Base-by-base conservation (phyloP, 1,140 invertebrate species). In the Trypoxylus dichotomus region DNA sequence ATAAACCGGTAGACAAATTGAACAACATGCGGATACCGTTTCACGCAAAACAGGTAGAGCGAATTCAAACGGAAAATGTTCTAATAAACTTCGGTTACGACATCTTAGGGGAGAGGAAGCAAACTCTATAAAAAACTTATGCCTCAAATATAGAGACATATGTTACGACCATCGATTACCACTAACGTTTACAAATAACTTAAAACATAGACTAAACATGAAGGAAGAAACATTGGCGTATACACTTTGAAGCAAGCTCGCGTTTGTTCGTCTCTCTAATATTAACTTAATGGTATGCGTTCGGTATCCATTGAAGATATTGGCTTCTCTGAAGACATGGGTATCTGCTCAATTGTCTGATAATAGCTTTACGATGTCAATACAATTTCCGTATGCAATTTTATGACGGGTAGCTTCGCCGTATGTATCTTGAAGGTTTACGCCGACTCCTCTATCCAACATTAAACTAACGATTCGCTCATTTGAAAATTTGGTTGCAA, bases 121-220 rank as follows among this genome's bases (percentile, higher is more conserved):
- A 10, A 25, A 71, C 5, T 10, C n/a, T 24, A 72, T 77, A 47
- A n/a, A 15, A 19, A 25, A 25, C 2, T 6, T 71, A 77, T 77
- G 76, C 37, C 19, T n/a, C 3, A 15, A 77, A 43, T 71, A 47
- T 77, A 47, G 42, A 43, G 76, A 77, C 32, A 19, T 76, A 21
- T 60, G 25, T 68, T 42, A 76, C n/a, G 75, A 76, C 13, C 25
- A 76, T 63, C 47, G 60, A 19, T 24, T 76, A 76, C 47, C 47
- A 6, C 47, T 77, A 71, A 72, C 37, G 13, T 72, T 72, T 29
- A 77, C 76, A 7, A 47, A 71, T 19, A 54, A 21, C 8, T 21
- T 77, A 42, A 71, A 24, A 27, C 8, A 74, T 79, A 0, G 32
- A 79, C 58, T 71, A 42, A 42, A 80, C 74, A 10, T 80, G 80